These are phyloP conservation scores for Papilio demoleus DNA, from an alignment of 2,888 invertebrate genomes.

Conservation along the genomic window DNA sequence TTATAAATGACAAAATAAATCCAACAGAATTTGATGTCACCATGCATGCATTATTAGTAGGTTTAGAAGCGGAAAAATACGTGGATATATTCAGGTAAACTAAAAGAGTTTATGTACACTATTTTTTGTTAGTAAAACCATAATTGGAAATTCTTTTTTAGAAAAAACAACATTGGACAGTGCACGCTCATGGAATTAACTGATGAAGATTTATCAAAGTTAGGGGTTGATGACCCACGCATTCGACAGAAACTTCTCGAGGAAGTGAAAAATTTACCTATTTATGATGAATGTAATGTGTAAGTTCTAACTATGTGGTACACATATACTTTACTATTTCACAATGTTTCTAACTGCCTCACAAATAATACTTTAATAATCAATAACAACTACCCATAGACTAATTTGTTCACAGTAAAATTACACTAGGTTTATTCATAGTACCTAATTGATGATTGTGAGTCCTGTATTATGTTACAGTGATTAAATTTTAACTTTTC, in stretches of 20 bases:
- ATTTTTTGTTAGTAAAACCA: constrained; percentile 60
- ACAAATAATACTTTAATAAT: not conserved
- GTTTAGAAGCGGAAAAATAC: constrained; percentile 74
- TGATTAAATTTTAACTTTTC: not conserved
- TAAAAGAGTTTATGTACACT: no score
- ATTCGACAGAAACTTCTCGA: constrained; percentile 66
- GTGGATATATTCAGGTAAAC: constrained; percentile 72
- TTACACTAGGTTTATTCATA: not conserved
- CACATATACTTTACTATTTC: not conserved
- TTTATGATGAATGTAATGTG: constrained; percentile 60
- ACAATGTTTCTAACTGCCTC: not conserved
- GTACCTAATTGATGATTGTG: not conserved
- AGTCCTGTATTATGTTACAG: not conserved
- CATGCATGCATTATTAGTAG: constrained; percentile 66
- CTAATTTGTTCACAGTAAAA: not conserved
- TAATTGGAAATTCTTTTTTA: constrained; percentile 63
- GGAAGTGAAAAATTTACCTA: constrained; percentile 71
- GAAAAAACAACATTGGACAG: constrained; percentile 74
- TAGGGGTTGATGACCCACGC: constrained; percentile 68
- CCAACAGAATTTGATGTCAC: constrained; percentile 72
- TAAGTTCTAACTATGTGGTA: constrained; percentile 11
- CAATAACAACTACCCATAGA: not conserved
- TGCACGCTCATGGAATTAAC: constrained; percentile 69
- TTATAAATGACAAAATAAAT: constrained; percentile 57
- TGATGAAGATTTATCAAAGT: constrained; percentile 71